A percentile compares a stretch with the other conserved stretches of the same genome.
Conservation (phyloP, 2,113 vertebrate genomes). For the Nibea coibor region DNA sequence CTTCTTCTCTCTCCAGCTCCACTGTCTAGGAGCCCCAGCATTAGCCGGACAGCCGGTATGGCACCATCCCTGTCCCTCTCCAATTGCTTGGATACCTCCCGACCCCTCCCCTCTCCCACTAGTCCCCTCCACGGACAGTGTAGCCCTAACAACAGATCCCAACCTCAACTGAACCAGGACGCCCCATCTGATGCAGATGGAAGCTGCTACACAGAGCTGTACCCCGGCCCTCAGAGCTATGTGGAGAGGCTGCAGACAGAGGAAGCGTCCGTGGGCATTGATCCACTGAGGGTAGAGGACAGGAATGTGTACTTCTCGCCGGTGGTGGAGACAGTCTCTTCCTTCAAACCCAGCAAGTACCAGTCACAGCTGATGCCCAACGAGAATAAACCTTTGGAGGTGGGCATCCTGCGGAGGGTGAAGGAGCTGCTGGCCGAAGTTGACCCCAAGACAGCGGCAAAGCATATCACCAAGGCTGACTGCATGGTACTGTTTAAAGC, state of each 20-base stretch:
- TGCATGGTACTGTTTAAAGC: constrained; percentile 85
- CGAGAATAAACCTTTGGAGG: constrained; percentile 94
- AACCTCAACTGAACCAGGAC: constrained; percentile 74
- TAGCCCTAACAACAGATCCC: constrained; percentile 11
- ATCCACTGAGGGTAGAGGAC: constrained; percentile 41
- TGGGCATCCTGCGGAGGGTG: constrained; percentile 89
- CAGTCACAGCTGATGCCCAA: constrained; percentile 87
- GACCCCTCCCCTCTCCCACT: constrained; percentile 76
- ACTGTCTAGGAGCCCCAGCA: constrained; percentile 77
- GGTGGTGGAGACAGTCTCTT: constrained; percentile 86
- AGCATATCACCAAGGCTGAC: constrained; percentile 94
- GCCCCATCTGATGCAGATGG: constrained; percentile 45
- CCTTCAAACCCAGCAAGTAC: constrained; percentile 88
- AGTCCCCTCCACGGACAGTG: constrained; percentile 70
- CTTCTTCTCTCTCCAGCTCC: constrained; percentile 77
- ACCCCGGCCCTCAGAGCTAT: constrained; percentile 79
- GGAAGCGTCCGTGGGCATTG: constrained; percentile 10
- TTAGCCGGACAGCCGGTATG: constrained; percentile 64
- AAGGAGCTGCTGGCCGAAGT: constrained; percentile 91
- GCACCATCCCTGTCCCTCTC: constrained; percentile 76
- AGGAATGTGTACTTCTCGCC: constrained; percentile 77
- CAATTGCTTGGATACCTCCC: constrained; percentile 80
- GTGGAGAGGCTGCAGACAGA: constrained; percentile 85
- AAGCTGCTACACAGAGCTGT: constrained; percentile 88
- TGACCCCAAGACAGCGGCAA: constrained; percentile 88